These are phyloP conservation scores for Nemopilema nomurai DNA, from an alignment of 30 jellyfish, hydroid and myxozoan genomes.

Conservation along the genomic window DNA sequence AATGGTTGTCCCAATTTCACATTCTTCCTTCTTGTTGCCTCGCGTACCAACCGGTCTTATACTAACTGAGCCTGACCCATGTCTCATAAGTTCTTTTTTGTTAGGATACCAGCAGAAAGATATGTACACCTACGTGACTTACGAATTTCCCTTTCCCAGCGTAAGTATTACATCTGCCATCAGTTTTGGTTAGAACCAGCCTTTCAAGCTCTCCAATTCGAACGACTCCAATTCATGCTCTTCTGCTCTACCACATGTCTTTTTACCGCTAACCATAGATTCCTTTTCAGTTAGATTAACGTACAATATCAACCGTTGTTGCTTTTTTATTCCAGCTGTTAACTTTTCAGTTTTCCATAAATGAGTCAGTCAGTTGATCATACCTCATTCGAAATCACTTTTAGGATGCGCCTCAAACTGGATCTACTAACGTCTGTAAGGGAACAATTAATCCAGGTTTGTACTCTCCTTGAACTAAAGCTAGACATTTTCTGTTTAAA, in stretches of 20 bases:
- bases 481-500: neutral
- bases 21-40: too few species aligned
- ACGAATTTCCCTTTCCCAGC: constrained; percentile 84
- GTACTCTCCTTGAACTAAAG: neutral
- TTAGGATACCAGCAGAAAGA: constrained; percentile 92
- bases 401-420: constrained; percentile 93
- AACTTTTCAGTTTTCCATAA: constrained; percentile 1
- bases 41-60: too few species aligned
- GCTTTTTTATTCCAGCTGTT: too few species aligned
- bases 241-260: too few species aligned
- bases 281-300: too few species aligned
- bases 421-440: constrained; percentile 64
- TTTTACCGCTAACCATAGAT: too few species aligned
- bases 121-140: constrained; percentile 81
- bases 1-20: too few species aligned
- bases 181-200: too few species aligned
- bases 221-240: too few species aligned
- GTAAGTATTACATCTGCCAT: constrained; percentile 57
- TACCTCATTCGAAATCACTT: neutral
- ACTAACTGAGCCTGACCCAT: too few species aligned
- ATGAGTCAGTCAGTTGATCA: neutral
- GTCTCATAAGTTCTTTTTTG: neutral
- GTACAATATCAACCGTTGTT: too few species aligned
- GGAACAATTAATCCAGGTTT: constrained; percentile 88
- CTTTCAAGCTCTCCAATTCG: too few species aligned